A percentile compares a stretch with the other conserved stretches of the same genome.
phyloP scores from a whole-genome alignment of 1,140 invertebrate genomes.

The Temnothorax nylanderi region DNA sequence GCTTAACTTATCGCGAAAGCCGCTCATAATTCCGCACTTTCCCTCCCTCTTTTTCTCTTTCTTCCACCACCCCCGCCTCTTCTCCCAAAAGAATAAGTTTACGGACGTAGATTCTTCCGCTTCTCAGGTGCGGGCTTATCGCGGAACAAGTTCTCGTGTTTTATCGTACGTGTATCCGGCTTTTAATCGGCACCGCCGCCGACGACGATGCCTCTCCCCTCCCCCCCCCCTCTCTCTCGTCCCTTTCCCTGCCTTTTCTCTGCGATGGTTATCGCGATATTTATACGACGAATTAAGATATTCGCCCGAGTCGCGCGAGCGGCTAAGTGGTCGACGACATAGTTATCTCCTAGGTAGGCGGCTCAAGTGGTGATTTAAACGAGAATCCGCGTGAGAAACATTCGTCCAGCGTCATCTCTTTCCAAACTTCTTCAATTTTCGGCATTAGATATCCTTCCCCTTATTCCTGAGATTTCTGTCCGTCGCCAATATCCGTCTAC shows the following conservation, averaged over 20 bases:
- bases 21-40: neutral
- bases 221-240: neutral
- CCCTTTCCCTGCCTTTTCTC: neutral
- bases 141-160: conserved; percentile 36
- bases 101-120: conserved; percentile 9
- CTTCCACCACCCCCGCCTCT: no score
- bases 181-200: conserved; percentile 34
- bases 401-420: neutral
- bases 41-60: no score
- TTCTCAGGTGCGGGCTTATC: conserved; percentile 25
- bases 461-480: neutral
- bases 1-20: neutral
- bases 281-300: conserved; percentile 59
- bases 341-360: neutral
- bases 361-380: neutral
- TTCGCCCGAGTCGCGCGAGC: neutral
- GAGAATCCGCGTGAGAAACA: neutral
- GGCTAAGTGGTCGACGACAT: conserved; percentile 2
- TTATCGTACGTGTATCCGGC: conserved; percentile 43
- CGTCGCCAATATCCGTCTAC: neutral
- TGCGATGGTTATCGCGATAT: conserved; percentile 56
- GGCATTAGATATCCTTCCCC: neutral
- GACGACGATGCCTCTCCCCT: neutral
- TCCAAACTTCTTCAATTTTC: neutral
- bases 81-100: conserved; percentile 5